These are phyloP conservation scores for Lasioglossum calceatum DNA, from an alignment of 2,888 invertebrate genomes.

Conservation along the genomic window DNA sequence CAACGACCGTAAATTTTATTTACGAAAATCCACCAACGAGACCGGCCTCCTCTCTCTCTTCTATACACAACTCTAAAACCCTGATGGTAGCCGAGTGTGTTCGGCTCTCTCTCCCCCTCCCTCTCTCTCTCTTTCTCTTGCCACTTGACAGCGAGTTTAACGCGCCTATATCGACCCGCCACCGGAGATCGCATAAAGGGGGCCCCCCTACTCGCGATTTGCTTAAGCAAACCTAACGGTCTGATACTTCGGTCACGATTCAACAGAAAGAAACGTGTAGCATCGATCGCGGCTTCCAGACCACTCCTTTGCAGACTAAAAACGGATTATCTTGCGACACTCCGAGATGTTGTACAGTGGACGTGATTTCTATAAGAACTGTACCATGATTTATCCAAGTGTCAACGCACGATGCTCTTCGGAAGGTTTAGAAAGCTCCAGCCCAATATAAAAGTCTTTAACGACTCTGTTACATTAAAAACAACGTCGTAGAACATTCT, in stretches of 20 bases:
- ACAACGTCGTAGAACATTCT: too few relatives aligned
- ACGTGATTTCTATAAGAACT: neutral
- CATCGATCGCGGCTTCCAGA: slow-evolving; percentile 26
- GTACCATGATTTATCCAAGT: neutral
- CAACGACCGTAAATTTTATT: slow-evolving; percentile 76
- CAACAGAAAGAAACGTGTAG: slow-evolving; percentile 24
- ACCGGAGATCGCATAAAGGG: slow-evolving; percentile 15
- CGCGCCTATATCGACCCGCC: slow-evolving; percentile 33
- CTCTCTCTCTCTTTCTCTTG: neutral
- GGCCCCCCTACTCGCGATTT: slow-evolving; percentile 26
- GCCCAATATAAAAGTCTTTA: too few relatives aligned
- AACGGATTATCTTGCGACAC: neutral
- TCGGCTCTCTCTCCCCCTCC: neutral
- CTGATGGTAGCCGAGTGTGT: neutral
- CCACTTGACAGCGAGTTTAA: slow-evolving; percentile 45
- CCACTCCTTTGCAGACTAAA: neutral
- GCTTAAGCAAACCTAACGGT: slow-evolving; percentile 41
- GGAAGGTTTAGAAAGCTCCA: too few relatives aligned
- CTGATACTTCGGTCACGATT: slow-evolving; percentile 20
- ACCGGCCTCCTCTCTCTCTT: neutral
- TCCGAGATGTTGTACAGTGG: neutral
- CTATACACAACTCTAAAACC: neutral
- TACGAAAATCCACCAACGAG: slow-evolving; percentile 67
- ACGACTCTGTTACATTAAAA: too few relatives aligned
- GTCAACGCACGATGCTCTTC: too few relatives aligned